These are phyloP conservation scores for Hippolais icterina DNA, from an alignment of 2,113 vertebrate species.

Conservation along the genomic window DNA sequence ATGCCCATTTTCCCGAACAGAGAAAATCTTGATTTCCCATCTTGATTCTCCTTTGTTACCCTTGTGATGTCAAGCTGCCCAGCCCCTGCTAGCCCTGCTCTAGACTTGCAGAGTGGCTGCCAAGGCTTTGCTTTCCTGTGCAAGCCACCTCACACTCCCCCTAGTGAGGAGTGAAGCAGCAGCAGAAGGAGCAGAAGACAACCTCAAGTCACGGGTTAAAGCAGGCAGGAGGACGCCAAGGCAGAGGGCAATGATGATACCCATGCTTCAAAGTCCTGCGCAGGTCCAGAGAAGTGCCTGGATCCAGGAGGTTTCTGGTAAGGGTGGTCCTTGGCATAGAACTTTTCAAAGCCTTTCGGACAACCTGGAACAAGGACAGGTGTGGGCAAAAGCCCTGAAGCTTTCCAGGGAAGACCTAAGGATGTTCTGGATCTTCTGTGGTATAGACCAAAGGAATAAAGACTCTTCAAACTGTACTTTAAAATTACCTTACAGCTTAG, in stretches of 20 bases:
- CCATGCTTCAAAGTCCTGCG: not conserved
- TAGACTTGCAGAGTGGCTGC: not conserved
- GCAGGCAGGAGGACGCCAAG: not conserved
- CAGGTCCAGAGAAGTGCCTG: not conserved
- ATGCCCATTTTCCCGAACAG: rapidly evolving
- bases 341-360: not conserved
- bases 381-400: not conserved
- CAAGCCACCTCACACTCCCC: not conserved
- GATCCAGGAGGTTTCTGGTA: not conserved
- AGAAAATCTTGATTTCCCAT: not conserved
- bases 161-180: rapidly evolving
- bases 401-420: not conserved
- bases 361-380: not conserved
- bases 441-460: not conserved
- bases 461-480: not conserved
- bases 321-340: not conserved
- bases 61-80: not conserved
- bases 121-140: not conserved
- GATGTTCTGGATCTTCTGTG: not conserved
- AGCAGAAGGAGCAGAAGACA: not conserved
- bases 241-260: rapidly evolving
- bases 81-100: not conserved
- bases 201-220: not conserved
- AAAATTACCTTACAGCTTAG: not conserved
- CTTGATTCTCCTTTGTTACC: not conserved